Evolutionary conservation across 1,140 invertebrate species (phyloP).

Genomic region (Pristionchus pacificus): DNA sequence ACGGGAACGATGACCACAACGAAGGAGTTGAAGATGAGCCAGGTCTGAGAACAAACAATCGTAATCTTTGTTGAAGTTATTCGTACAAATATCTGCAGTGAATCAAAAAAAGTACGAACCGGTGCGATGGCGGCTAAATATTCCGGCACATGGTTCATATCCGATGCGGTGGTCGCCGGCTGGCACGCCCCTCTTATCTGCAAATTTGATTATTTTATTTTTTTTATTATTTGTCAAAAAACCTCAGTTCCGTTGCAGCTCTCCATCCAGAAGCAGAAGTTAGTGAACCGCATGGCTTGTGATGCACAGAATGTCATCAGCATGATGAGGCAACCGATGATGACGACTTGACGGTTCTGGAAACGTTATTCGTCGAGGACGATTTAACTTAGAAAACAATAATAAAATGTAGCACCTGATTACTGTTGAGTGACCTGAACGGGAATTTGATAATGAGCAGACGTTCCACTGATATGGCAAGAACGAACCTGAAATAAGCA

Average conservation of each 20-base stretch:
- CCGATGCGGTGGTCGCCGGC: too few relatives aligned
- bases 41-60: not conserved
- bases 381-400: not conserved
- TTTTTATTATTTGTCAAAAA: not conserved
- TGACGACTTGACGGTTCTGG: conserved; percentile 13
- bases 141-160: not conserved
- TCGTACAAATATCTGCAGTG: too few relatives aligned
- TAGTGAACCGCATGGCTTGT: not conserved
- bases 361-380: not conserved
- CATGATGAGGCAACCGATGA: not conserved
- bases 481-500: conserved; percentile 23
- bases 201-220: not conserved
- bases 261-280: too few relatives aligned
- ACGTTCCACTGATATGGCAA: conserved; percentile 28
- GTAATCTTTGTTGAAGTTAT: too few relatives aligned
- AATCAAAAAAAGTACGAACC: too few relatives aligned
- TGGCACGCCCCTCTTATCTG: not conserved
- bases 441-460: conserved; percentile 33
- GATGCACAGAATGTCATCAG: too few relatives aligned
- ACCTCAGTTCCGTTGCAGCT: not conserved
- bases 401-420: conserved; percentile 15
- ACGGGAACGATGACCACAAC: conserved; percentile 23
- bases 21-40: conserved; percentile 4
- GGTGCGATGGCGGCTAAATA: too few relatives aligned
- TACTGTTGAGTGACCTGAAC: conserved; percentile 26